These are phyloP conservation scores for Toxotes lorentzi DNA, from an alignment of 2,797 vertebrate genomes.

Conservation along the genomic window DNA sequence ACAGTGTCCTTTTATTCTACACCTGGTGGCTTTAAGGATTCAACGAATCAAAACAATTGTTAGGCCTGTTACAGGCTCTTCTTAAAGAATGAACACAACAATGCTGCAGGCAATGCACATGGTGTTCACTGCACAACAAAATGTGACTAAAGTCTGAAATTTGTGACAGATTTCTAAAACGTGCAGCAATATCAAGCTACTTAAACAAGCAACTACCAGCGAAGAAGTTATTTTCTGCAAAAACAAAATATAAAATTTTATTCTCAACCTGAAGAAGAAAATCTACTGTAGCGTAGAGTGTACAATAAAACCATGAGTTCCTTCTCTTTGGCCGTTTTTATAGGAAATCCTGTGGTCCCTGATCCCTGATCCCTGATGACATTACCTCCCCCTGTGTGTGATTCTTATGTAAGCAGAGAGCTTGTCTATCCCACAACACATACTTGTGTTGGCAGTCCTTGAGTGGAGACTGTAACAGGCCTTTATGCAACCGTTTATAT, in stretches of 20 bases:
- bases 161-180: background rate
- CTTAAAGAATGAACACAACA: slow-evolving; percentile 1
- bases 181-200: too few species aligned
- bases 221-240: background rate
- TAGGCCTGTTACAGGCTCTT: slow-evolving; percentile 39
- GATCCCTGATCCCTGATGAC: background rate
- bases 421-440: slow-evolving; percentile 7
- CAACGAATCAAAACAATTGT: background rate
- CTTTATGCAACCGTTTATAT: slow-evolving; percentile 4
- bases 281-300: background rate
- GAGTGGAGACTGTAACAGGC: slow-evolving; percentile 44
- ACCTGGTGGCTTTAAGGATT: slow-evolving; percentile 27
- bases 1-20: background rate
- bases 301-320: background rate
- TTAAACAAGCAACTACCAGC: background rate
- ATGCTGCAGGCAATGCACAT: background rate
- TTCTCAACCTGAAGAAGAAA: background rate
- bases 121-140: background rate
- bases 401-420: background rate
- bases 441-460: slow-evolving; percentile 17
- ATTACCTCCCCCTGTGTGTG: background rate
- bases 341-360: background rate
- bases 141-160: background rate
- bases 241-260: background rate
- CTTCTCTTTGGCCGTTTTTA: background rate